Evolutionary conservation across 2,888 invertebrate species (phyloP), one percentile per base, ranked within the genome.

Genomic region (Coremacera marginata): DNA sequence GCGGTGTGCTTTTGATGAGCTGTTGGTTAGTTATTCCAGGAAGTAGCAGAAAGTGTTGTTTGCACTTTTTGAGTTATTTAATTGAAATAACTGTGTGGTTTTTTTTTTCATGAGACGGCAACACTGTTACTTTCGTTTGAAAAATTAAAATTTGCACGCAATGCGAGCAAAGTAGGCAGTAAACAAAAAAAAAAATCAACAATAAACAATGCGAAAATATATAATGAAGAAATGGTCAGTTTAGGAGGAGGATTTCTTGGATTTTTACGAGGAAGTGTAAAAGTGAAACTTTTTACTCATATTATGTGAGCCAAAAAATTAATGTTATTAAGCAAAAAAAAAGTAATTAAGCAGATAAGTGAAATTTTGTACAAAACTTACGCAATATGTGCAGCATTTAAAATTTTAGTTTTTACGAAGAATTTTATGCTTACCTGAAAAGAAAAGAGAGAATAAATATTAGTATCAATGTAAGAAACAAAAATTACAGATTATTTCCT

Each of bases 131-230:
- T 14, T n/a, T 34, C 19, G 16, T 57, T 57, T 82, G 84, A 85
- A 83, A 84, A 84, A 84, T 84, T 84, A 79, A 84, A 85, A 82
- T 79, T 80, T 84, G 85, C 84, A 84, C 84, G 84, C 84, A 85
- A 84, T 80, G 82, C 78, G 77, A 80, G 51, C 52, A n/a, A 14
- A 49, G 73, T 25, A n/a, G 27, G 62, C 49, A 16, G 16, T 31
- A 14, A 8, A 9, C 52, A 14, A 8, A 9, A 19, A n/a, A n/a
- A 25, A 49, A 49, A 25, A 22, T 25, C 49, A 51, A 31, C 34
- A 27, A 51, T 49, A 14, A 19, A 44, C 16, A 72, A 27, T 51
- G 60, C 11, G 34, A 72, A 34, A 19, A 44, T 44, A 44, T 11
- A 44, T 44, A 44, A 44, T 11, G 44, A 44, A 44, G 44, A 67